Evolutionary conservation across 2,888 invertebrate species (phyloP).

Genomic region (Thalpophila matura): DNA sequence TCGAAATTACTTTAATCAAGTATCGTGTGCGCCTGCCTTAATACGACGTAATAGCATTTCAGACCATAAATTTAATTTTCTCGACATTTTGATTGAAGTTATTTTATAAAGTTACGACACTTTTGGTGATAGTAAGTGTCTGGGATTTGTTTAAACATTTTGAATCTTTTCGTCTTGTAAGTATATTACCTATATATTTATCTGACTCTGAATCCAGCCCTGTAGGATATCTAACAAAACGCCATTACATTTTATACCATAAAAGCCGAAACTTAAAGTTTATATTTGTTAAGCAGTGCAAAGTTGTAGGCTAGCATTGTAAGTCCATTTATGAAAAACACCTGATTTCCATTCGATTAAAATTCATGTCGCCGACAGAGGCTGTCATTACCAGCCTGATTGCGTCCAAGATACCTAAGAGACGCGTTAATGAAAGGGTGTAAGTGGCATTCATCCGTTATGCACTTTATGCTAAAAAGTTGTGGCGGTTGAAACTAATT

Average conservation of each 20-base stretch:
- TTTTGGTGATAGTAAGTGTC: not conserved
- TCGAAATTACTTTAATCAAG: conserved; percentile 48
- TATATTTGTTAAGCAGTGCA: not conserved
- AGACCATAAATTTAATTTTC: conserved; percentile 19
- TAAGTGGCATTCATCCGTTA: conserved; percentile 29
- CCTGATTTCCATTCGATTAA: conserved; percentile 74
- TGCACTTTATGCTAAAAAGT: conserved; percentile 39
- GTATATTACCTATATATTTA: too few species aligned
- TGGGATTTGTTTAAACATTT: not conserved
- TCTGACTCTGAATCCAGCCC: conserved; percentile 10
- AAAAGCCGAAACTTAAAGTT: not conserved
- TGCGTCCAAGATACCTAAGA: conserved; percentile 48
- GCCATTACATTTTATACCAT: conserved; percentile 25
- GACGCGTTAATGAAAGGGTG: conserved; percentile 33
- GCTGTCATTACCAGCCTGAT: conserved; percentile 66
- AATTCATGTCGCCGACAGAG: conserved; percentile 64
- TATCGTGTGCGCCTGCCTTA: conserved; percentile 8
- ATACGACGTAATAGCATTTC: conserved; percentile 24
- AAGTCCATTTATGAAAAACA: conserved; percentile 65
- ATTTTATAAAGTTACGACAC: conserved; percentile 13
- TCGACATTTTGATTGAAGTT: conserved; percentile 14
- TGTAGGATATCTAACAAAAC: not conserved
- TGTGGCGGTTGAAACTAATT: conserved; percentile 19
- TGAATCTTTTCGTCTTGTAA: not conserved
- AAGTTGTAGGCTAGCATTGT: conserved; percentile 14